phyloP scores from a whole-genome alignment of 1,140 invertebrate genomes.

The Procambarus clarkii region DNA sequence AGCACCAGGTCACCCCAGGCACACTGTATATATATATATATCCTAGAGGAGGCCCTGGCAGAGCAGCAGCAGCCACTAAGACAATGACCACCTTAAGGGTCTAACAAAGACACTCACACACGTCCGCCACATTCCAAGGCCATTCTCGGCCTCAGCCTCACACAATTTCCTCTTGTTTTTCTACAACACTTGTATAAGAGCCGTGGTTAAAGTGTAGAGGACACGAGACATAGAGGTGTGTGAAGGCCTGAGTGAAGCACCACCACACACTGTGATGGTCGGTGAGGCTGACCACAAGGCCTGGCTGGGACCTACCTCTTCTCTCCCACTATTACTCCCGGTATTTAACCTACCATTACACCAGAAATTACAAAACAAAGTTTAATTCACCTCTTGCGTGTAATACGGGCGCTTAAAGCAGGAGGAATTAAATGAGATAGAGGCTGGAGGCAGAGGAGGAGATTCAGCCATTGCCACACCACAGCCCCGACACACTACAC shows the following conservation, averaged over 20 bases:
- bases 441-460: neutral
- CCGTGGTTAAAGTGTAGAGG: neutral
- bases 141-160: neutral
- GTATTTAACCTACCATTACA: neutral
- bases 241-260: neutral
- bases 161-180: neutral
- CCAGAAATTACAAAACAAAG: neutral
- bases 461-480: constrained; percentile 43
- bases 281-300: neutral
- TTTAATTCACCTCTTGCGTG: neutral
- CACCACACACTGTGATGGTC: neutral
- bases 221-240: neutral
- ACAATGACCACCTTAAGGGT: neutral
- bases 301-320: neutral
- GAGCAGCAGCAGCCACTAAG: neutral
- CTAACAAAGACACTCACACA: neutral
- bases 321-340: neutral
- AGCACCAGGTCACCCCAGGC: too few relatives aligned
- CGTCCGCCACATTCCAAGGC: neutral
- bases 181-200: neutral
- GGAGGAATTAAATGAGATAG: neutral
- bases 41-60: too few relatives aligned
- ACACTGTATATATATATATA: too few relatives aligned
- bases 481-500: neutral
- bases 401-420: neutral